These are phyloP conservation scores for Spizaetus ornatus DNA, from an alignment of 2,113 vertebrate species.

Conservation along the genomic window DNA sequence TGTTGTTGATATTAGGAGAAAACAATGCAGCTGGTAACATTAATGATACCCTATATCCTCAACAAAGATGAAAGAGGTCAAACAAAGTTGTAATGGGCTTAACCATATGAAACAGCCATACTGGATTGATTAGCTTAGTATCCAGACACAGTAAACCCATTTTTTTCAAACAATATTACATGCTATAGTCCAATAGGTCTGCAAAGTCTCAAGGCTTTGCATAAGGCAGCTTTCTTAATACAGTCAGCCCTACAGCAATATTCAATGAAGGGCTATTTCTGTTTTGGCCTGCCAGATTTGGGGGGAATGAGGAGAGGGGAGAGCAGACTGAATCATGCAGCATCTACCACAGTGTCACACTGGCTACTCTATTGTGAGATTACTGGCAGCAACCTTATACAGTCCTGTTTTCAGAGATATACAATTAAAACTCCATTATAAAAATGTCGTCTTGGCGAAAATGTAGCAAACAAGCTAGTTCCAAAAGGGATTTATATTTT, in stretches of 20 bases:
- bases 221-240: slow-evolving; percentile 22
- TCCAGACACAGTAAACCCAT: slow-evolving; percentile 54
- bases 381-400: not conserved
- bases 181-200: slow-evolving; percentile 57
- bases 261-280: not conserved
- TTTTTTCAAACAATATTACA: slow-evolving; percentile 58
- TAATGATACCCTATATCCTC: slow-evolving; percentile 73
- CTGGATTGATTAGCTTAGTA: slow-evolving; percentile 64
- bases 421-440: slow-evolving; percentile 22
- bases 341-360: not conserved
- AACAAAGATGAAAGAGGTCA: slow-evolving; percentile 74
- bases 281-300: not conserved
- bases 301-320: not conserved
- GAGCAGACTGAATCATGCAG: not conserved
- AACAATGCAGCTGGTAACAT: slow-evolving; percentile 74
- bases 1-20: slow-evolving; percentile 68
- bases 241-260: slow-evolving; percentile 17
- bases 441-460: slow-evolving; percentile 15
- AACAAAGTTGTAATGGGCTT: slow-evolving; percentile 68
- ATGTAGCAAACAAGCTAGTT: not conserved
- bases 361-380: not conserved
- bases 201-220: slow-evolving; percentile 39
- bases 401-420: not conserved
- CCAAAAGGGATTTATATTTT: slow-evolving; percentile 39
- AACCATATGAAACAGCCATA: slow-evolving; percentile 67